Evolutionary conservation across 2,113 vertebrate species (phyloP).

Genomic region (Takifugu bimaculatus): DNA sequence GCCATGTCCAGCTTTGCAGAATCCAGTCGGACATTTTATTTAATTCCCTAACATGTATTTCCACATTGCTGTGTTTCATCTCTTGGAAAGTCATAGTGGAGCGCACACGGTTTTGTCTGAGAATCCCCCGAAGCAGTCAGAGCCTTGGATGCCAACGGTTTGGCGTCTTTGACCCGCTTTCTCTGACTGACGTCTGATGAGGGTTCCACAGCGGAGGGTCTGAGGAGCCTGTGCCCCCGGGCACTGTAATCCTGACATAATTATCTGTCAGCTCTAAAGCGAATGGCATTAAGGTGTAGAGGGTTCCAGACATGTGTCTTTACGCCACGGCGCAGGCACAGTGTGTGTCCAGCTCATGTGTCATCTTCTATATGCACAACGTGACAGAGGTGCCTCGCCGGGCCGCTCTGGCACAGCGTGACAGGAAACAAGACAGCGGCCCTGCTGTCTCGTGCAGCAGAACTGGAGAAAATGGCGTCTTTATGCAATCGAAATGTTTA

Average conservation of each 20-base stretch:
- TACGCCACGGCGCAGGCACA: conserved; percentile 52
- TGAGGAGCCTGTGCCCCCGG: conserved; percentile 39
- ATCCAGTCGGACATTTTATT: too few relatives aligned
- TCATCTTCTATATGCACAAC: conserved; percentile 48
- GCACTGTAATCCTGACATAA: conserved; percentile 49
- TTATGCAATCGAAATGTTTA: not conserved
- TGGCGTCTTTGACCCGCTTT: conserved; percentile 10
- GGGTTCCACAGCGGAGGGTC: conserved; percentile 34
- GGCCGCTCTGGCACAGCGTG: not conserved
- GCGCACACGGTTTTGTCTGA: too few relatives aligned
- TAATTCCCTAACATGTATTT: too few relatives aligned
- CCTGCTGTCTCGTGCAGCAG: not conserved
- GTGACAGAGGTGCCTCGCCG: conserved; percentile 19
- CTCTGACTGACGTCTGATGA: conserved; percentile 56
- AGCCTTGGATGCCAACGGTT: conserved; percentile 15
- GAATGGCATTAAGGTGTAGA: conserved; percentile 57
- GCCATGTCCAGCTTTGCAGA: too few relatives aligned
- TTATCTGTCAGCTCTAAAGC: conserved; percentile 39
- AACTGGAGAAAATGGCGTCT: conserved; percentile 1
- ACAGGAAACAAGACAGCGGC: conserved; percentile 3
- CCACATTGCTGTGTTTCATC: too few relatives aligned
- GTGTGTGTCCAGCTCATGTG: conserved; percentile 53
- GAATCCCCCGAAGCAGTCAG: not conserved
- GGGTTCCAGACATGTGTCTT: conserved; percentile 55
- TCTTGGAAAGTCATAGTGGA: too few relatives aligned